A percentile compares a stretch with the other conserved stretches of the same genome.
Conservation (phyloP, 2,888 invertebrate genomes). For the Plutella xylostella region DNA sequence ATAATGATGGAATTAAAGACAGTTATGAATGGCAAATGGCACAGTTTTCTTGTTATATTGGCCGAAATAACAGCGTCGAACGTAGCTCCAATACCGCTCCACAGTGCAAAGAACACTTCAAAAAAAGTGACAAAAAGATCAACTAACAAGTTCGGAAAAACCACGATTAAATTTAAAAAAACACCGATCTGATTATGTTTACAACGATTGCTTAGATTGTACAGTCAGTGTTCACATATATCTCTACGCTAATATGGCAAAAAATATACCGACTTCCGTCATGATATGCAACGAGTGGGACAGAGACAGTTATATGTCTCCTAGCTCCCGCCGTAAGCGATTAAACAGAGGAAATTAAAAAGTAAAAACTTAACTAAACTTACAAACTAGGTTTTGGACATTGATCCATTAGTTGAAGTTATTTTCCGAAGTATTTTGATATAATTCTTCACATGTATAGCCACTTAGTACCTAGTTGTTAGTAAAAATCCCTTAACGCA, state of each 20-base stretch:
- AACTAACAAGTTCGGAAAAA: slow-evolving; percentile 3
- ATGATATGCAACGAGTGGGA: slow-evolving; percentile 46
- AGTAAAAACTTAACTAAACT: slow-evolving; percentile 38
- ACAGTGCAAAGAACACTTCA: slow-evolving; percentile 14
- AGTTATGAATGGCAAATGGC: too few species aligned
- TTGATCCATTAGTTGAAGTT: not conserved
- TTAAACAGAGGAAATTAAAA: slow-evolving; percentile 12
- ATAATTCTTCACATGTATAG: slow-evolving; percentile 20
- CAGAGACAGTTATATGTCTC: slow-evolving; percentile 27
- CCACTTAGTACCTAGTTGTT: slow-evolving; percentile 61
- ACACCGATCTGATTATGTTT: slow-evolving; percentile 55
- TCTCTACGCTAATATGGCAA: slow-evolving; percentile 62
- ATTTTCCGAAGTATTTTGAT: not conserved
- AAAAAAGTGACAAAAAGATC: slow-evolving; percentile 8
- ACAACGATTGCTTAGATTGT: slow-evolving; percentile 46
- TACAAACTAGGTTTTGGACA: slow-evolving; percentile 12
- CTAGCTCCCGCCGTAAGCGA: slow-evolving; percentile 9
- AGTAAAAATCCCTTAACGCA: slow-evolving; percentile 68
- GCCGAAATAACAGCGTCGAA: not conserved
- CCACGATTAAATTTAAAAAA: slow-evolving; percentile 13
- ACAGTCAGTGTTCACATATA: slow-evolving; percentile 34
- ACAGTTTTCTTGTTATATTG: too few species aligned
- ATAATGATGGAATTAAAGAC: too few species aligned
- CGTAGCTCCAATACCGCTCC: not conserved
- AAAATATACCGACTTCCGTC: slow-evolving; percentile 28